Conservation (phyloP, 2,797 vertebrate species). For the Anguilla megastoma region DNA sequence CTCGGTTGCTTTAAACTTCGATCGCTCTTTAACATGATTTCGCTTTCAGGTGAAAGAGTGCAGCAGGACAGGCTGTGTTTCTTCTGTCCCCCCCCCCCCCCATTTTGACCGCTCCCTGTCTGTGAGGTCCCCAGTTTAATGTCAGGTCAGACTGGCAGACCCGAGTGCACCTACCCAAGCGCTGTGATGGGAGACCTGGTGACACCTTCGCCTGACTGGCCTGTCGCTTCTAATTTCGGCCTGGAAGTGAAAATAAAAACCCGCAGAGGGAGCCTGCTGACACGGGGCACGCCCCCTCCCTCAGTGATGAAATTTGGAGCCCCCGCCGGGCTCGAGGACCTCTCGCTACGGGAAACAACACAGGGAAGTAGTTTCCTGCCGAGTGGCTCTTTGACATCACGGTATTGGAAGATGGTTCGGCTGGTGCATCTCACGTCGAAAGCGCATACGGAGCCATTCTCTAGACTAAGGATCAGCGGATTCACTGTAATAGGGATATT, state of each 20-base stretch:
- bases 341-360: neutral
- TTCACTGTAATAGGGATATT: neutral
- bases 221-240: conserved; percentile 75
- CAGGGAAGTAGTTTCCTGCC: neutral
- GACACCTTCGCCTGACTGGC: conserved; percentile 68
- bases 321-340: neutral
- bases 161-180: conserved; percentile 62
- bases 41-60: neutral
- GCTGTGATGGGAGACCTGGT: conserved; percentile 55
- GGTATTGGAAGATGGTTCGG: neutral
- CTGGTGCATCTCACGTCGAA: neutral
- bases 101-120: conserved; percentile 63
- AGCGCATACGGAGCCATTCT: neutral
- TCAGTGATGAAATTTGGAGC: conserved; percentile 62
- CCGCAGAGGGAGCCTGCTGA: conserved; percentile 43
- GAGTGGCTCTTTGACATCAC: neutral
- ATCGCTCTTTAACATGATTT: neutral
- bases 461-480: neutral
- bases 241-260: conserved; percentile 58
- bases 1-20: neutral
- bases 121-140: conserved; percentile 54
- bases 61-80: conserved; percentile 53
- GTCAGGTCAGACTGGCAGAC: conserved; percentile 69
- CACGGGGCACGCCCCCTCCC: conserved; percentile 54
- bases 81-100: conserved; percentile 57